Evolutionary conservation across 2,113 vertebrate genomes (phyloP).

Genomic region (Cynopterus brachyotis): DNA sequence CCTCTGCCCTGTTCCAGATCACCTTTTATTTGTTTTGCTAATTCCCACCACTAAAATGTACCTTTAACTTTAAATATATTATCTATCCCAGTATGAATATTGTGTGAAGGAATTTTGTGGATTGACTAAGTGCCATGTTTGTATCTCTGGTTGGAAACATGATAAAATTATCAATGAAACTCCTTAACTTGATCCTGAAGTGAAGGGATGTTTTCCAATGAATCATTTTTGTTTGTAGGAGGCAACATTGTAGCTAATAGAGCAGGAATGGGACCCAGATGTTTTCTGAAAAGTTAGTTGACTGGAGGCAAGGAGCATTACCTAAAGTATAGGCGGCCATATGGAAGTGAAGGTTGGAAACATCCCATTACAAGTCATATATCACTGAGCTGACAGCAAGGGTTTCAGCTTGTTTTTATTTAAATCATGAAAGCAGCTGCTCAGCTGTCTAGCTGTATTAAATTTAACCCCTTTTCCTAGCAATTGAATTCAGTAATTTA

Average conservation of each 20-base stretch:
- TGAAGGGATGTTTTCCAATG: conserved; percentile 83
- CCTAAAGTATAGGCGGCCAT: conserved; percentile 89
- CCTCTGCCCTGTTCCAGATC: conserved; percentile 48
- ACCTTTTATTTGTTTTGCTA: conserved; percentile 7
- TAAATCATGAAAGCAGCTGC: conserved; percentile 95
- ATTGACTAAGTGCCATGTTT: conserved; percentile 78
- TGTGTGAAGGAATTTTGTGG: conserved; percentile 16
- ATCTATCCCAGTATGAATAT: neutral
- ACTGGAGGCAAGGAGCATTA: conserved; percentile 88
- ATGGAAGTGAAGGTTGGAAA: conserved; percentile 93
- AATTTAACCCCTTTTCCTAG: conserved; percentile 88
- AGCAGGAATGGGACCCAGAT: conserved; percentile 88
- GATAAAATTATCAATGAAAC: conserved; percentile 87
- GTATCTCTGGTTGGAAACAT: conserved; percentile 76
- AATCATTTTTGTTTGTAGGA: conserved; percentile 86
- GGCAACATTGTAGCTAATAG: conserved; percentile 81
- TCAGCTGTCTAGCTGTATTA: conserved; percentile 86
- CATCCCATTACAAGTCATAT: conserved; percentile 94
- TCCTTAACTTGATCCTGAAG: conserved; percentile 84
- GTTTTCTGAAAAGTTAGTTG: conserved; percentile 82
- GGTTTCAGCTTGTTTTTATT: conserved; percentile 95
- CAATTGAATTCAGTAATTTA: conserved; percentile 81
- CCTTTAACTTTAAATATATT: conserved; percentile 75
- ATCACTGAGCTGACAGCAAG: conserved; percentile 92
- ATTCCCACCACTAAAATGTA: conserved; percentile 69